Conservation (phyloP, 2,113 vertebrate genomes). For the Anarrhichthys ocellatus region DNA sequence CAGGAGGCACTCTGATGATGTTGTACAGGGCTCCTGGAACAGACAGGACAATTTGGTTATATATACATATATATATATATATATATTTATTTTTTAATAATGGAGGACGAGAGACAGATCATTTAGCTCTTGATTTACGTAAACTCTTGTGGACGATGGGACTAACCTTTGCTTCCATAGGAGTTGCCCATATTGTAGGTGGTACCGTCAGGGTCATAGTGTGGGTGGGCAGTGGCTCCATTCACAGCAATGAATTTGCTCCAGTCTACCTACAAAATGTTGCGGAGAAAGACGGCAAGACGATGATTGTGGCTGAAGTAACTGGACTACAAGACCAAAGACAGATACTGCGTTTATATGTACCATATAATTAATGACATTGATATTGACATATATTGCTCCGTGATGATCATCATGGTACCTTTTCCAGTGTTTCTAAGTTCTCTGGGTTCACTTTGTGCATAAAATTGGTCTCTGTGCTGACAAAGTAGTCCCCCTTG, state of each 20-base stretch:
- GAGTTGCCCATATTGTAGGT: conserved; percentile 97
- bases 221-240: conserved; percentile 94
- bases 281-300: neutral
- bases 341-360: neutral
- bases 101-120: neutral
- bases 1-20: conserved; percentile 89
- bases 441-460: conserved; percentile 89
- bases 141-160: neutral
- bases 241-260: conserved; percentile 93
- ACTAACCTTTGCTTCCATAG: conserved; percentile 87
- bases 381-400: neutral
- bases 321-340: neutral
- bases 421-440: conserved; percentile 90
- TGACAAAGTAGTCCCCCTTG: conserved; percentile 92
- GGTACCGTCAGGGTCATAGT: conserved; percentile 92
- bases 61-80: too few relatives aligned
- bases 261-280: conserved; percentile 90
- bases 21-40: conserved; percentile 88
- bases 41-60: neutral
- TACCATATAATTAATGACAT: neutral
- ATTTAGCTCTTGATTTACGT: neutral
- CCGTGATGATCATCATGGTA: conserved; percentile 57
- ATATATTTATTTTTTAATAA: neutral
- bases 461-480: conserved; percentile 90
- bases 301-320: neutral